Percentiles rank a stretch among this genome's conserved stretches.
Conservation (phyloP, 1,140 invertebrate species). For the Pseudobourletiella spinata region DNA sequence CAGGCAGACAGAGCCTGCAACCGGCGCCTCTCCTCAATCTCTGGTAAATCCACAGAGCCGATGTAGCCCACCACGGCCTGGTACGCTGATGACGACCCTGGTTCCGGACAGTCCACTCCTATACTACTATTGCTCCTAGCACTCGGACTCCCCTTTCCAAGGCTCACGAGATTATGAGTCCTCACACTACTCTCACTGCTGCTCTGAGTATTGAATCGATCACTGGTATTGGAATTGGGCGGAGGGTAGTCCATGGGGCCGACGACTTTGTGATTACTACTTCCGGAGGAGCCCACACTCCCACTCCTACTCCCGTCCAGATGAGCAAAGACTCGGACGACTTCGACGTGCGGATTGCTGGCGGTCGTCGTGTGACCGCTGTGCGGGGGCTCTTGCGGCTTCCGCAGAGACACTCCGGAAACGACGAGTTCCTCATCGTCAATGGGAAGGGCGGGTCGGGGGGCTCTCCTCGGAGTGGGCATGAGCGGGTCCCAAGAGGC, state of each 20-base stretch:
- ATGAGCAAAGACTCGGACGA: conserved; percentile 22
- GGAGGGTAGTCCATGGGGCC: neutral
- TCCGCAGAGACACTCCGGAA: conserved; percentile 17
- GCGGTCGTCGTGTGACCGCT: neutral
- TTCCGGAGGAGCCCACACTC: neutral
- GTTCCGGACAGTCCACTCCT: conserved; percentile 4
- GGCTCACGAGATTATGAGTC: conserved; percentile 7
- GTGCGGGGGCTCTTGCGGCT: neutral
- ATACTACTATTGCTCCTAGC: conserved; percentile 17
- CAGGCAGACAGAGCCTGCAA: conserved; percentile 61
- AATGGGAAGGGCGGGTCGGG: conserved; percentile 28
- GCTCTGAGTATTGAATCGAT: conserved; percentile 27
- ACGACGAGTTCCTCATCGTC: conserved; percentile 27
- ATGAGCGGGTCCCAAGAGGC: conserved; percentile 33
- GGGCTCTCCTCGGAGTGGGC: conserved; percentile 26
- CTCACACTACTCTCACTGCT: conserved; percentile 29
- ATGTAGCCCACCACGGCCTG: conserved; percentile 80
- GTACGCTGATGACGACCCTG: neutral
- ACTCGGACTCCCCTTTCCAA: conserved; percentile 18
- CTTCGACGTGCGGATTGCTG: conserved; percentile 12
- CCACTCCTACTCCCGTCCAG: conserved; percentile 13
- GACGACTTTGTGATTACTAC: neutral
- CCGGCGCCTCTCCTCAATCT: conserved; percentile 49
- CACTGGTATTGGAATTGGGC: neutral
- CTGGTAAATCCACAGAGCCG: conserved; percentile 90